Evolutionary conservation across 2,888 invertebrate species (phyloP).

Genomic region (Lithophane socia): DNA sequence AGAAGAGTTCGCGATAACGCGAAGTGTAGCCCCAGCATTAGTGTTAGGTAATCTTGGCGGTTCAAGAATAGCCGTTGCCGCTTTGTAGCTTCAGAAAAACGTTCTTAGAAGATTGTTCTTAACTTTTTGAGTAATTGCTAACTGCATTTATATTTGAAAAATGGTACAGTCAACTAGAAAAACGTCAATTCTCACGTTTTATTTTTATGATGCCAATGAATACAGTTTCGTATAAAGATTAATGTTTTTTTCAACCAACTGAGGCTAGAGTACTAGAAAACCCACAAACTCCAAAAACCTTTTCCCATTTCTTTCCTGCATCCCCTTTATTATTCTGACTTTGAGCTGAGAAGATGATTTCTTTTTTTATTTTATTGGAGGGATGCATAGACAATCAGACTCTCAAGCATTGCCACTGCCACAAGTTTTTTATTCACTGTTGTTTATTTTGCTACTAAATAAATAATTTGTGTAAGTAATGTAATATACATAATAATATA

Average conservation of each 20-base stretch:
- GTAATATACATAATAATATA: no score
- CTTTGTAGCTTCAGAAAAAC: background rate
- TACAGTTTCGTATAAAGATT: background rate
- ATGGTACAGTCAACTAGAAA: background rate
- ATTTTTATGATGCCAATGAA: background rate
- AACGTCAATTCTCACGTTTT: background rate
- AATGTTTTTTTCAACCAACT: background rate
- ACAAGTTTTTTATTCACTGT: no score
- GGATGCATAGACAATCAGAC: no score
- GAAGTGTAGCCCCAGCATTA: no score
- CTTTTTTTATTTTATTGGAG: no score
- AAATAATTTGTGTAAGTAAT: no score
- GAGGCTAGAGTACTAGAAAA: background rate
- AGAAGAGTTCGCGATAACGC: no score
- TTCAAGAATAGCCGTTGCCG: background rate
- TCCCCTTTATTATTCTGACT: background rate
- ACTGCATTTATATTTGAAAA: background rate
- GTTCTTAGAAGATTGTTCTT: background rate
- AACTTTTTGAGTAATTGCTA: background rate
- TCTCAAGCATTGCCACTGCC: no score
- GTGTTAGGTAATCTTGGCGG: background rate
- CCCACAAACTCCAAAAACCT: background rate
- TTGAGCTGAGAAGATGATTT: no score
- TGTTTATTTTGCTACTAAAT: no score
- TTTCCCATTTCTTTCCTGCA: background rate